Evolutionary conservation across 1,140 invertebrate species (phyloP).

Genomic region (Diabrotica virgifera): DNA sequence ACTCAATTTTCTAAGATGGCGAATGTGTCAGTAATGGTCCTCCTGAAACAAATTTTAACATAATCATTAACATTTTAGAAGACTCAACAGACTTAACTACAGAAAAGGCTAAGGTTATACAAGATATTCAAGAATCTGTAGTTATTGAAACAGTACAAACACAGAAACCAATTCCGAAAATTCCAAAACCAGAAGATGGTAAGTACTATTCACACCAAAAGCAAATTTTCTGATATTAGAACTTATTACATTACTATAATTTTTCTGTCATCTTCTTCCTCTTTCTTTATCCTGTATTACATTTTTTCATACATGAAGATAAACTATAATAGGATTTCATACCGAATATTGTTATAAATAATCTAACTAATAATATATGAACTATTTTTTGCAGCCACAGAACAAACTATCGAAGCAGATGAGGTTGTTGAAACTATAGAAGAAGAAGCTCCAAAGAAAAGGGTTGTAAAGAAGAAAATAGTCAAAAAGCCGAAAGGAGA

Average conservation of each 20-base stretch:
- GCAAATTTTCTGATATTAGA: no score
- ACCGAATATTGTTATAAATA: no score
- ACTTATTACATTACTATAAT: no score
- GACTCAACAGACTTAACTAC: conserved; percentile 9
- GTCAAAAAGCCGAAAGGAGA: conserved; percentile 43
- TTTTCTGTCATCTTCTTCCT: no score
- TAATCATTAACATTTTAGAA: conserved; percentile 29
- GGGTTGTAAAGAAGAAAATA: conserved; percentile 43
- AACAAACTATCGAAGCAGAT: background rate
- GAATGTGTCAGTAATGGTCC: no score
- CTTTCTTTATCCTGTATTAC: no score
- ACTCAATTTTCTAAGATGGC: no score
- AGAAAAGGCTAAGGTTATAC: conserved; percentile 28
- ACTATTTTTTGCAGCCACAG: background rate
- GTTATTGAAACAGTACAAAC: conserved; percentile 36
- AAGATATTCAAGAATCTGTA: conserved; percentile 36
- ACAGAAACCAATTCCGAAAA: conserved; percentile 40
- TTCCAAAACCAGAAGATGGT: conserved; percentile 7
- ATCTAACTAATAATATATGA: no score
- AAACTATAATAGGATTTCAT: no score
- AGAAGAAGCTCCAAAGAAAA: conserved; percentile 30
- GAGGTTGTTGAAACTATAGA: conserved; percentile 30
- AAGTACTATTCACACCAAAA: background rate
- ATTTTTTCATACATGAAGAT: no score
- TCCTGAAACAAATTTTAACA: no score